Base-by-base conservation (phyloP, 2,888 invertebrate species). In the Drosophila melanocephala region DNA sequence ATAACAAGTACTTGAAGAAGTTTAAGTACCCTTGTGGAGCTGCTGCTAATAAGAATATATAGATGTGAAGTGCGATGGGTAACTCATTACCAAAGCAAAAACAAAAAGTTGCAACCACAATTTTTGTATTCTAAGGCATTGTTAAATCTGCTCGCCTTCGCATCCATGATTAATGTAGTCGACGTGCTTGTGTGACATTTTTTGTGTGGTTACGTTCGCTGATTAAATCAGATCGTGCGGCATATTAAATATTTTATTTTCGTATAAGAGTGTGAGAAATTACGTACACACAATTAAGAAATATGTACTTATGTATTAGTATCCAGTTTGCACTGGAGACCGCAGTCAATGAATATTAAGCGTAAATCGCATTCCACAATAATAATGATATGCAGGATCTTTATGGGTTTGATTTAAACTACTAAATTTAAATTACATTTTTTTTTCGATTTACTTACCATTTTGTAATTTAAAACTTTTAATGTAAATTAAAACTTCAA, bases 171-270 rank as follows among this genome's bases (percentile, higher is more conserved):
- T 77, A 74, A 89, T 80, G 67, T 56, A 57, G 42, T 60, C 60
- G 53, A 42, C 52, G 58, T 75, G 80, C 75, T 74, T 72, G 87
- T 72, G 62, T 74, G 81, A 77, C 52, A 55, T 75, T 83, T 65
- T 53, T 70, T 61, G 37, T 68, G 63, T n/a, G 70, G 37, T 72
- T 69, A 61, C 65, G 26, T 33, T 47, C 28, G 55, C 71, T 64
- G 74, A 87, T 77, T 87, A 71, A 89, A 81, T 75, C 79, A 70
- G 73, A 67, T 77, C 89, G 89, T 83, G 89, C 57, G 33, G 70
- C 72, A 71, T 71, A 75, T 59, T 64, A 76, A 76, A 72, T 69
- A 85, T 73, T 74, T 86, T 60, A 66, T 72, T 74, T 59, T 62
- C 51, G 42, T 35, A 56, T 71, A 42, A 63, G 58, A 58, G 65